Conservation (phyloP, 2,888 invertebrate species). For the Luffia ferchaultella region DNA sequence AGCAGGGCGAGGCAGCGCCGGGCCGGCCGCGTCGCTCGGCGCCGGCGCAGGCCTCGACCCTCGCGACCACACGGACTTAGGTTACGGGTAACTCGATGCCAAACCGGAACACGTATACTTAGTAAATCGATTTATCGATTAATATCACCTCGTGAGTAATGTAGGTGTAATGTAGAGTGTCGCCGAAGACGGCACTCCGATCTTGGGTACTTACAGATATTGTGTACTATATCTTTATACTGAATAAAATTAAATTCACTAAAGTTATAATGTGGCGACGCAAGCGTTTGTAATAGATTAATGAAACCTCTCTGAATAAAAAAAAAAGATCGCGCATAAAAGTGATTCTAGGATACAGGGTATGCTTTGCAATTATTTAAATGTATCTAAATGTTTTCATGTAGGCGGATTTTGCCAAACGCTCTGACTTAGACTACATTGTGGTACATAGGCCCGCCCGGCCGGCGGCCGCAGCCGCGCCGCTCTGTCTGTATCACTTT, state of each 20-base stretch:
- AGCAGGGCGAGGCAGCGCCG: background rate
- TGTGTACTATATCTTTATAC: slow-evolving; percentile 54
- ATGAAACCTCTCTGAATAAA: slow-evolving; percentile 58
- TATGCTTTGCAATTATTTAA: slow-evolving; percentile 92
- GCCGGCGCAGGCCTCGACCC: slow-evolving; percentile 14
- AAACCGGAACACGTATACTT: slow-evolving; percentile 58
- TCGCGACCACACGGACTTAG: slow-evolving; percentile 21
- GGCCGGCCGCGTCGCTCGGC: slow-evolving; percentile 15
- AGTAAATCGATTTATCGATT: slow-evolving; percentile 49
- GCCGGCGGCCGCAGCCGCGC: slow-evolving; percentile 32
- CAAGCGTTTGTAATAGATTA: slow-evolving; percentile 53
- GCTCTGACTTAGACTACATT: slow-evolving; percentile 33
- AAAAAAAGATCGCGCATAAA: slow-evolving; percentile 68
- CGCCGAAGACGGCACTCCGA: slow-evolving; percentile 16
- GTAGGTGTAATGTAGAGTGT: slow-evolving; percentile 36
- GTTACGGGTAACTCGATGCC: slow-evolving; percentile 56
- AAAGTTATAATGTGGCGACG: slow-evolving; percentile 53
- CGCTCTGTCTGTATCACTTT: slow-evolving; percentile 50
- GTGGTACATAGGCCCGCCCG: slow-evolving; percentile 16
- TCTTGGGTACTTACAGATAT: slow-evolving; percentile 38
- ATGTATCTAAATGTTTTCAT: slow-evolving; percentile 69
- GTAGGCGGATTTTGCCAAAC: slow-evolving; percentile 49
- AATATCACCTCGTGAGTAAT: slow-evolving; percentile 52
- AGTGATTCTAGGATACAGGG: slow-evolving; percentile 93
- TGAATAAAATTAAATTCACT: slow-evolving; percentile 49